Percentiles rank a stretch among this genome's conserved stretches.
phyloP scores from a whole-genome alignment of 2,113 vertebrate species.

The Procavia capensis region DNA sequence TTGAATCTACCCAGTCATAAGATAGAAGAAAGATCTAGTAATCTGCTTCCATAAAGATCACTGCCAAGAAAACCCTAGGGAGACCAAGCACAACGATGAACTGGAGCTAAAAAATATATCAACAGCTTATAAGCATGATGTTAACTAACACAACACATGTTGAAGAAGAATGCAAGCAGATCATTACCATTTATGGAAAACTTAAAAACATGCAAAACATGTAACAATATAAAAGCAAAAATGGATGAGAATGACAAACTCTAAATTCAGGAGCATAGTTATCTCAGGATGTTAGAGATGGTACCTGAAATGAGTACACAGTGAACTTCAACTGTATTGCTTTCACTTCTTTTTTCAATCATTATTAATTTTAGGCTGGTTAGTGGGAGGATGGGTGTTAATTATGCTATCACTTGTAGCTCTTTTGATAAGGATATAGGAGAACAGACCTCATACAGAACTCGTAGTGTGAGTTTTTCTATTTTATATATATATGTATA shows the following conservation, averaged over 20 bases:
- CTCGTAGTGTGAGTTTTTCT: neutral
- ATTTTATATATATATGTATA: no score
- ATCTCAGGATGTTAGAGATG: neutral
- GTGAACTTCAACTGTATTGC: neutral
- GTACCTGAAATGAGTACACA: neutral
- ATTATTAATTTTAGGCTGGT: neutral
- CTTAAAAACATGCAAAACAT: neutral
- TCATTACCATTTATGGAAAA: neutral
- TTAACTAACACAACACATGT: conserved; percentile 26
- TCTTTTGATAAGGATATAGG: neutral
- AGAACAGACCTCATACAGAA: neutral
- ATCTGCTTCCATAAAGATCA: no score
- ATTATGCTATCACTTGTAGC: neutral
- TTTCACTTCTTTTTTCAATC: neutral
- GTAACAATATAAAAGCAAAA: neutral
- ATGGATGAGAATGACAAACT: neutral
- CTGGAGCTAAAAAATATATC: neutral
- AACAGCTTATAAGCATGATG: neutral
- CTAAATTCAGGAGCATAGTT: neutral
- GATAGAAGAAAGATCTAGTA: no score
- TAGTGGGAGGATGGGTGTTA: neutral
- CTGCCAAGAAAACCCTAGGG: no score
- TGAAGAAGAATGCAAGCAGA: neutral
- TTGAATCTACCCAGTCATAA: no score
- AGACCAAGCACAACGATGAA: no score